Conservation (phyloP, 2,797 vertebrate genomes). For the Cheirogaleus major region DNA sequence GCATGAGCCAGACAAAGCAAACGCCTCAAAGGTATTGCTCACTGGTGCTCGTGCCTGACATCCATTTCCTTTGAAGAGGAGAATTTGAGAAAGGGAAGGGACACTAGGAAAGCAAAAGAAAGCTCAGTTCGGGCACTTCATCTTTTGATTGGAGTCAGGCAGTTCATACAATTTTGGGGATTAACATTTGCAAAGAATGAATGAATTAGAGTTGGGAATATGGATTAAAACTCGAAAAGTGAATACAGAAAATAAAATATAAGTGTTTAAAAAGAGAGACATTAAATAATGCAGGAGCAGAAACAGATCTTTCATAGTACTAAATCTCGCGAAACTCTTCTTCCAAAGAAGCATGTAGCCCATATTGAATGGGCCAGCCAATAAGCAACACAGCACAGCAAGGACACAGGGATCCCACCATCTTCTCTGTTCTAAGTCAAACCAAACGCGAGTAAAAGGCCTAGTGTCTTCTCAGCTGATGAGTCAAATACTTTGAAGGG, state of each 20-base stretch:
- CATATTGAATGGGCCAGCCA: not conserved
- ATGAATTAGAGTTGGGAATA: not conserved
- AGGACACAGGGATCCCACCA: fast-evolving
- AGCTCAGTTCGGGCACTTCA: not conserved
- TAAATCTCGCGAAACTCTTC: not conserved
- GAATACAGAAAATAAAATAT: not conserved
- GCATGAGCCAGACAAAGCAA: not conserved
- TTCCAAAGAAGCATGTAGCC: not conserved
- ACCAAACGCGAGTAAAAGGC: not conserved
- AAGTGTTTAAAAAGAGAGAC: not conserved
- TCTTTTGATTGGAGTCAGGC: not conserved
- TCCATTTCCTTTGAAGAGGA: not conserved
- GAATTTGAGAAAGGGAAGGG: not conserved
- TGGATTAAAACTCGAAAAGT: not conserved
- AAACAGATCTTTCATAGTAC: not conserved
- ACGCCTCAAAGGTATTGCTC: not conserved
- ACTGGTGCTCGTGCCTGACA: not conserved
- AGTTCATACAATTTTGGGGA: not conserved
- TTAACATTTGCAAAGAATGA: not conserved
- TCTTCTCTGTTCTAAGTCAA: not conserved
- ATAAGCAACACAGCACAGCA: not conserved
- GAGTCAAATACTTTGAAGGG: not conserved
- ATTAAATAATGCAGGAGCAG: not conserved
- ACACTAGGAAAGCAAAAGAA: not conserved
- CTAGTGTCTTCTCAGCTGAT: not conserved